phyloP scores from a whole-genome alignment of 30 jellyfish, hydroid and myxozoan species.

The Mastigias papua region DNA sequence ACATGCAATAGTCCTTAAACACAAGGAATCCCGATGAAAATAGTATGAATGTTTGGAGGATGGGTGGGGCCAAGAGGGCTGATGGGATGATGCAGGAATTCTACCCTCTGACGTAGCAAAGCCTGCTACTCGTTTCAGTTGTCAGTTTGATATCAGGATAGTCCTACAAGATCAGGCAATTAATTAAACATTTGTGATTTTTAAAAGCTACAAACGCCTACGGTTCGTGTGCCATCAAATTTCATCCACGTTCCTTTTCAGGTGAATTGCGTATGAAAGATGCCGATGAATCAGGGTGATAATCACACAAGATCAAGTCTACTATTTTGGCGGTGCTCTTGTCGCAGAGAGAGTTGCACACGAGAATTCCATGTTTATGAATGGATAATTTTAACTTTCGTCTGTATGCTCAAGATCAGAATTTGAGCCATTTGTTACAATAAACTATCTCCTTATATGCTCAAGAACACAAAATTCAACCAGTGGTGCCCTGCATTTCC shows the following conservation, averaged over 20 bases:
- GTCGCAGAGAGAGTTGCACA: background rate
- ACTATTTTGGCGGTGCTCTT: slow-evolving; percentile 10
- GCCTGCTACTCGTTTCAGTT: background rate
- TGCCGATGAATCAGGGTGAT: slow-evolving; percentile 11
- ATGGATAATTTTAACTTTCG: background rate
- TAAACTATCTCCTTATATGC: background rate
- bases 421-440: background rate
- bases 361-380: background rate
- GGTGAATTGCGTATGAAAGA: background rate
- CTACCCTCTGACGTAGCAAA: background rate
- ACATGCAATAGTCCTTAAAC: too few relatives aligned
- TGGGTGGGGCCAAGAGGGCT: background rate
- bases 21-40: too few relatives aligned
- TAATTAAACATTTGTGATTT: background rate
- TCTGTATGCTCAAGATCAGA: background rate
- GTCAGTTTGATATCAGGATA: background rate
- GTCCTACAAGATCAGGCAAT: background rate
- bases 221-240: slow-evolving; percentile 10
- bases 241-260: background rate
- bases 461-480: background rate
- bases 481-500: background rate
- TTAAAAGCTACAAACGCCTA: background rate
- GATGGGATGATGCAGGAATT: background rate
- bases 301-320: slow-evolving; percentile 1
- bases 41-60: too few relatives aligned